Conservation (phyloP, 2,888 invertebrate species). For the Tolmerus cingulatus region DNA sequence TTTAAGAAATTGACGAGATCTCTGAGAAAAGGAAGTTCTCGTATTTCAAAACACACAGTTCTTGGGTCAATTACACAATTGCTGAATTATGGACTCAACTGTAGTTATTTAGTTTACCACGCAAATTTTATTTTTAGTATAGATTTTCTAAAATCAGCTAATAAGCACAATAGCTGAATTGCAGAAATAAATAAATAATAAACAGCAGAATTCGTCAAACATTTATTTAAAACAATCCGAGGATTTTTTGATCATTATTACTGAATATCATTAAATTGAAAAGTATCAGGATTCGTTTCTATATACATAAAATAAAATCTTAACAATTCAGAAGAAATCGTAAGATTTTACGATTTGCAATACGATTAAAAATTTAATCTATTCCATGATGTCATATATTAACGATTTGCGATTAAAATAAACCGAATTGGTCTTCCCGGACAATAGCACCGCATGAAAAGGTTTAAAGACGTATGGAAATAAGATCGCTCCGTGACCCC, state of each 20-base stretch:
- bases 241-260: not conserved
- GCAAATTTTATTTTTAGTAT: too few relatives aligned
- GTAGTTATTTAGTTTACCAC: too few relatives aligned
- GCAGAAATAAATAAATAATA: too few relatives aligned
- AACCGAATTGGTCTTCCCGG: not conserved
- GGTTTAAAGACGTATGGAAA: not conserved
- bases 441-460: not conserved
- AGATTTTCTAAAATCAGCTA: too few relatives aligned
- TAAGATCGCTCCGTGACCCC: not conserved
- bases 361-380: not conserved
- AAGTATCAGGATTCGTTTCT: not conserved
- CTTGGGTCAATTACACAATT: too few relatives aligned
- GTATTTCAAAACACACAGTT: too few relatives aligned
- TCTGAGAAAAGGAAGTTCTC: too few relatives aligned
- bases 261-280: not conserved
- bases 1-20: not conserved
- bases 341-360: not conserved
- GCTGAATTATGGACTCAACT: too few relatives aligned
- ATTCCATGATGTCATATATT: not conserved
- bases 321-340: not conserved
- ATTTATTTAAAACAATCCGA: too few relatives aligned
- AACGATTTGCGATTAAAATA: not conserved
- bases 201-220: too few relatives aligned
- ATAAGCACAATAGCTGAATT: too few relatives aligned
- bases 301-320: not conserved